Evolutionary conservation across 2,797 vertebrate species (phyloP).

Genomic region (Sphenodon punctatus): DNA sequence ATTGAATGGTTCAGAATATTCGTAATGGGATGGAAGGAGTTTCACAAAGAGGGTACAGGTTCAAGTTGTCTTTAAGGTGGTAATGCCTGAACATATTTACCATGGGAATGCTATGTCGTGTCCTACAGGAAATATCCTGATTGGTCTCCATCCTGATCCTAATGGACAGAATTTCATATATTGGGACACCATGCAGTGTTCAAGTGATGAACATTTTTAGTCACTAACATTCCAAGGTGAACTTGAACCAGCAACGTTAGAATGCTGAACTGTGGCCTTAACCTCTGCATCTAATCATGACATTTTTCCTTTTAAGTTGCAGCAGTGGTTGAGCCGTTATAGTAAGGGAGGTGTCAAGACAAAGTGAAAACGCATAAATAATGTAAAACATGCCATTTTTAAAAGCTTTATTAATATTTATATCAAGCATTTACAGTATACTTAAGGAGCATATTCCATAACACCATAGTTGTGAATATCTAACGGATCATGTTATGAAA

Average conservation of each 20-base stretch:
- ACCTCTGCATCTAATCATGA: not conserved
- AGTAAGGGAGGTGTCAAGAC: not conserved
- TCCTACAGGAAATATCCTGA: too few relatives aligned
- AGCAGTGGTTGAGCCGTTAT: not conserved
- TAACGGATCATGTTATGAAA: slow-evolving; percentile 27
- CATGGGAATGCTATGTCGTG: not conserved
- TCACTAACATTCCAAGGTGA: not conserved
- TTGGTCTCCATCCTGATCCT: not conserved
- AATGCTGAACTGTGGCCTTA: not conserved
- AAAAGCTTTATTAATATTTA: slow-evolving; percentile 40
- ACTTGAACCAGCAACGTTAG: not conserved
- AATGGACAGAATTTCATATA: not conserved
- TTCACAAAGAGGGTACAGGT: not conserved
- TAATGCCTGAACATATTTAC: not conserved
- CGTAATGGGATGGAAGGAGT: not conserved
- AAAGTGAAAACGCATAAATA: slow-evolving; percentile 25
- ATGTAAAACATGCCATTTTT: slow-evolving; percentile 48
- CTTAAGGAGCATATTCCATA: slow-evolving; percentile 41
- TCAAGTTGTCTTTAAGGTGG: not conserved
- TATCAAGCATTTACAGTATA: slow-evolving; percentile 37
- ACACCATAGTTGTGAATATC: slow-evolving; percentile 4
- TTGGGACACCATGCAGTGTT: not conserved
- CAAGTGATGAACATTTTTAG: not conserved
- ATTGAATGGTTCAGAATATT: not conserved
- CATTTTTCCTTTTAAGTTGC: not conserved